Evolutionary conservation across 2,888 invertebrate genomes (phyloP).

Genomic region (Cantharis rustica): DNA sequence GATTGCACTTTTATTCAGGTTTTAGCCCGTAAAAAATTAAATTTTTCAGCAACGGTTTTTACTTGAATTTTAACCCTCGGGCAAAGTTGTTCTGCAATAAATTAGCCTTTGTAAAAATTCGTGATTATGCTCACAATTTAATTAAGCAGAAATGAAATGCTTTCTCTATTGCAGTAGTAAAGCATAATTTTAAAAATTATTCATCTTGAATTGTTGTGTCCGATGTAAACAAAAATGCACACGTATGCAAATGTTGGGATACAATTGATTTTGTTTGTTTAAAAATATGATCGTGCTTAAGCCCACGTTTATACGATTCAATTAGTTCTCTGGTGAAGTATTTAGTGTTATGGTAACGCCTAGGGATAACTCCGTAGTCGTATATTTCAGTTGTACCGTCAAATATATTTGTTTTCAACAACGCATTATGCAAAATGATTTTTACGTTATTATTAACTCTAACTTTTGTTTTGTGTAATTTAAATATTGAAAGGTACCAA

Average conservation of each 20-base stretch:
- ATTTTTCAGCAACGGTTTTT: no score
- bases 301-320: constrained; percentile 33
- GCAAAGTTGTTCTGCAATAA: not conserved
- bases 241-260: constrained; percentile 28
- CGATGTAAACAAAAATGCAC: constrained; percentile 10
- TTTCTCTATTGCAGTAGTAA: not conserved
- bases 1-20: no score
- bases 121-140: not conserved
- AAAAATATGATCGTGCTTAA: constrained; percentile 31
- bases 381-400: constrained; percentile 21
- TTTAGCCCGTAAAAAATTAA: no score
- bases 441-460: not conserved
- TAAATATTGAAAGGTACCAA: not conserved
- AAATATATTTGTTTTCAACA: constrained; percentile 16
- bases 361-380: constrained; percentile 18
- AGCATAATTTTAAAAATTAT: not conserved
- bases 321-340: constrained; percentile 32
- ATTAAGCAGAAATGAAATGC: not conserved
- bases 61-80: not conserved
- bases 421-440: not conserved
- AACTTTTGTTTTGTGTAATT: not conserved
- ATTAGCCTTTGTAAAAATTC: not conserved
- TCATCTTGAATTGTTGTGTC: not conserved
- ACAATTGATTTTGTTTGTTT: constrained; percentile 31
- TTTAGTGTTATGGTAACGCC: constrained; percentile 32